Evolutionary conservation across 2,797 vertebrate species (phyloP).

Genomic region (Aotus griseimembra): DNA sequence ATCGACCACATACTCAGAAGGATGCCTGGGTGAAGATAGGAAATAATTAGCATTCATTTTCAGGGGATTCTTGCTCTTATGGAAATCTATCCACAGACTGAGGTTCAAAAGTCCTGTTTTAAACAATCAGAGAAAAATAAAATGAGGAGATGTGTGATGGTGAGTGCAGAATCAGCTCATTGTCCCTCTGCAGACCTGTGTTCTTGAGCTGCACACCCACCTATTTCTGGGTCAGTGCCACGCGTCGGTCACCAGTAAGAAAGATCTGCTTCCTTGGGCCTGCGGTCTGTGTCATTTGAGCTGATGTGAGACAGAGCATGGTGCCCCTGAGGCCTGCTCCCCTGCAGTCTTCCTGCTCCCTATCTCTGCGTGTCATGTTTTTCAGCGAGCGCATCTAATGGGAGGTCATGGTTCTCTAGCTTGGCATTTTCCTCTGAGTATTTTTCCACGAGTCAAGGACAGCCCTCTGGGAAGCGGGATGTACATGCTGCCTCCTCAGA

Average conservation of each 20-base stretch:
- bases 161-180: background rate
- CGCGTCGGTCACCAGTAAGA: background rate
- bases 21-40: too few relatives aligned
- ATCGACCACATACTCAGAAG: accelerated
- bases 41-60: background rate
- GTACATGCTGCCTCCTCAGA: background rate
- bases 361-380: constrained; percentile 21
- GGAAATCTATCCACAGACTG: background rate
- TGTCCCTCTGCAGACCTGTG: background rate
- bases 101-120: background rate
- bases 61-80: background rate
- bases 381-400: constrained; percentile 5
- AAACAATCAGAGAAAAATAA: background rate
- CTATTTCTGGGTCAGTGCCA: background rate
- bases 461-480: constrained; percentile 44
- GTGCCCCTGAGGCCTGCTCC: background rate
- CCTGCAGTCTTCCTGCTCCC: background rate
- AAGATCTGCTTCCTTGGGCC: background rate
- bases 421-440: background rate
- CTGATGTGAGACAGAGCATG: background rate
- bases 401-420: constrained; percentile 33
- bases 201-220: background rate
- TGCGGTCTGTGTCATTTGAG: background rate
- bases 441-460: background rate
- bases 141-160: background rate